phyloP scores from a whole-genome alignment of 1,140 invertebrate genomes.

The Portunus trituberculatus region DNA sequence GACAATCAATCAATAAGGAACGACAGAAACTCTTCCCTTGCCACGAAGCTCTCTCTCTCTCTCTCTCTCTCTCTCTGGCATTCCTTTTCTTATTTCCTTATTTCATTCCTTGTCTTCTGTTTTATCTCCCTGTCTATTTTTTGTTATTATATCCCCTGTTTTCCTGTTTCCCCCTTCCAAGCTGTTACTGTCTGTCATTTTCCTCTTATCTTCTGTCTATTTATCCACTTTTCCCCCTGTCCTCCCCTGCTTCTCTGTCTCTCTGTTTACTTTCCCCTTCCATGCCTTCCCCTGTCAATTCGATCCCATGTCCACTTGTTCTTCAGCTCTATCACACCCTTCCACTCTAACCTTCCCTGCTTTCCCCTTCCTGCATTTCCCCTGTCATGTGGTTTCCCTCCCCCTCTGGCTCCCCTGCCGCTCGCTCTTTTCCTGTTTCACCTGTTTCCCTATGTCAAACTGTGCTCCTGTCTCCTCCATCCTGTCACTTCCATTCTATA shows the following conservation, averaged over 20 bases:
- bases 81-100: not conserved
- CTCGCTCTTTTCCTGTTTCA: not conserved
- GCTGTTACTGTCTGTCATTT: too few species aligned
- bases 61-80: not conserved
- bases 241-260: too few species aligned
- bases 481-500: not conserved
- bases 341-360: too few species aligned
- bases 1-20: constrained; percentile 69
- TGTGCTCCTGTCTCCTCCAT: not conserved
- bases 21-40: not conserved
- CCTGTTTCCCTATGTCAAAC: too few species aligned
- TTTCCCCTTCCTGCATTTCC: not conserved
- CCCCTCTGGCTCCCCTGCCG: not conserved
- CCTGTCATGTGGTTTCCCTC: not conserved
- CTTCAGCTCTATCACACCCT: too few species aligned
- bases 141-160: too few species aligned
- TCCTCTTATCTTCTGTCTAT: too few species aligned
- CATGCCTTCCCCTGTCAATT: not conserved
- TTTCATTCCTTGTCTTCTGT: too few species aligned
- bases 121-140: too few species aligned
- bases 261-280: too few species aligned
- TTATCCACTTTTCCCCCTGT: too few species aligned
- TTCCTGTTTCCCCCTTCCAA: too few species aligned
- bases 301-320: not conserved
- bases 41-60: not conserved